Evolutionary conservation across 2,113 vertebrate genomes (phyloP).

Genomic region (Dicrurus megarhynchus): DNA sequence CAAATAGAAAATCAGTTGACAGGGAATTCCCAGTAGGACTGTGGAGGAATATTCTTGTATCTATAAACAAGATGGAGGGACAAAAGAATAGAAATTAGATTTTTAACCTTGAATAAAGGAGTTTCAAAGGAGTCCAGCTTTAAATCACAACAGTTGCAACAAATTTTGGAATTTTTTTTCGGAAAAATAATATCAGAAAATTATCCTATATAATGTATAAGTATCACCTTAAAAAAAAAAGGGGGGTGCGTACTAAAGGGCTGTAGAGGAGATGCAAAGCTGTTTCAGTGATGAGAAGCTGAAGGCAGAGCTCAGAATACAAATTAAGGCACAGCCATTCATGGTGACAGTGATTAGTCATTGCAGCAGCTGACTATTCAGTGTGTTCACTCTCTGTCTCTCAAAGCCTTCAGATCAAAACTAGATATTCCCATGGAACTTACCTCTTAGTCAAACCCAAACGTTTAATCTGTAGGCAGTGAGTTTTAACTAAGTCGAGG

Average conservation of each 20-base stretch:
- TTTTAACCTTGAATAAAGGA: not conserved
- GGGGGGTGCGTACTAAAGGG: fast-evolving
- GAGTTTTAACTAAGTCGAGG: not conserved
- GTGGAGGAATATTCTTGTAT: not conserved
- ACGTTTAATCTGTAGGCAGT: not conserved
- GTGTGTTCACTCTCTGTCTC: not conserved
- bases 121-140: not conserved
- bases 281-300: not conserved
- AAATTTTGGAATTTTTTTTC: not conserved
- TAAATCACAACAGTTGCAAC: not conserved
- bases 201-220: not conserved
- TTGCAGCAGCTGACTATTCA: not conserved
- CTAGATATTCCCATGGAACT: not conserved
- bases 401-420: not conserved
- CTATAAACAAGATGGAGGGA: not conserved
- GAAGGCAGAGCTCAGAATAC: not conserved
- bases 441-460: not conserved
- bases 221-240: not conserved
- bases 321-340: not conserved
- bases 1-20: not conserved
- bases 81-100: not conserved
- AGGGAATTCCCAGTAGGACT: not conserved
- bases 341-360: not conserved
- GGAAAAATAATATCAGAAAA: not conserved
- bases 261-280: not conserved